Evolutionary conservation across 2,797 vertebrate genomes (phyloP).

Genomic region (Rhabdophis nuchalis): DNA sequence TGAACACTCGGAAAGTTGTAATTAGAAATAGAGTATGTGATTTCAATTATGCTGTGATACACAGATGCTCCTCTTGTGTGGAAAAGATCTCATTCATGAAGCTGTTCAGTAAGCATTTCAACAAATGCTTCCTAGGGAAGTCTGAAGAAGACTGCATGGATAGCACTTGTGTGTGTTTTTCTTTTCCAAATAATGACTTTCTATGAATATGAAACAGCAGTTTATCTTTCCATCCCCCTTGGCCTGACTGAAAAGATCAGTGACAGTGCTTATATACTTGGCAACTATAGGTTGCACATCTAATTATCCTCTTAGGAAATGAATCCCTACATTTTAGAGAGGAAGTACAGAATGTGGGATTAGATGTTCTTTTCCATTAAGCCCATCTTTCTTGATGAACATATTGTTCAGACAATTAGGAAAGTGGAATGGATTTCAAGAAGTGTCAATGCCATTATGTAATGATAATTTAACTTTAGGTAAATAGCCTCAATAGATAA

Average conservation of each 20-base stretch:
- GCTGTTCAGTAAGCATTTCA: not conserved
- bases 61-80: not conserved
- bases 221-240: not conserved
- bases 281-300: constrained; percentile 21
- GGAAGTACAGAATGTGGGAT: not conserved
- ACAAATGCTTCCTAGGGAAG: constrained; percentile 8
- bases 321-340: constrained; percentile 14
- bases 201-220: not conserved
- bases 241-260: not conserved
- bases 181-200: not conserved
- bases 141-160: not conserved
- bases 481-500: not conserved
- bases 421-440: rapidly evolving
- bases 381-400: not conserved
- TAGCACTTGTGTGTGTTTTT: not conserved
- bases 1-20: not conserved
- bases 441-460: not conserved
- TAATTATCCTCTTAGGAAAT: constrained; percentile 57
- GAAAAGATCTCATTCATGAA: not conserved
- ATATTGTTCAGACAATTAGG: not conserved
- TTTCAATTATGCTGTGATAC: not conserved
- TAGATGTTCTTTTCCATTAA: not conserved
- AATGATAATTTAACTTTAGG: not conserved
- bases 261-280: not conserved
- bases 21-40: not conserved